Evolutionary conservation across 2,113 vertebrate genomes (phyloP).

Genomic region (Eidolon helvum): DNA sequence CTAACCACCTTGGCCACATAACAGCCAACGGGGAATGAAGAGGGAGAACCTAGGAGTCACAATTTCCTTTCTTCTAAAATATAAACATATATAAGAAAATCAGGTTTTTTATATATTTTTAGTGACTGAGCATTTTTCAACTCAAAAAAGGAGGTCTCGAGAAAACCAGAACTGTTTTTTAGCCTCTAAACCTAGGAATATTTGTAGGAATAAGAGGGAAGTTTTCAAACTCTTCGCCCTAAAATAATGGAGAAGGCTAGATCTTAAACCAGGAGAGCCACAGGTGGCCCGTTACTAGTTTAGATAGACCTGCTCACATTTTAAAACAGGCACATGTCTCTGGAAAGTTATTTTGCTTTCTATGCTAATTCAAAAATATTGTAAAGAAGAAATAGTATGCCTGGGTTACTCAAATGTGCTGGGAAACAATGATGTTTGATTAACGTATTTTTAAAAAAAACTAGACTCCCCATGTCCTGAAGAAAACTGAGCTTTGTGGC

Average conservation of each 20-base stretch:
- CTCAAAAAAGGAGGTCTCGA: not conserved
- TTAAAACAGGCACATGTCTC: not conserved
- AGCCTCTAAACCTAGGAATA: not conserved
- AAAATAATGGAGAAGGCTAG: not conserved
- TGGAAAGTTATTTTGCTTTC: not conserved
- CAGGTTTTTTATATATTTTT: too few species aligned
- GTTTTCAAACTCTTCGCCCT: not conserved
- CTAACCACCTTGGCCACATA: not conserved
- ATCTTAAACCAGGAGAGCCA: not conserved
- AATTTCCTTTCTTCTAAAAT: not conserved
- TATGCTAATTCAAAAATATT: not conserved
- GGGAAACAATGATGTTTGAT: not conserved
- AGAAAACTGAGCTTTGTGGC: not conserved
- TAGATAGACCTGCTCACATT: not conserved
- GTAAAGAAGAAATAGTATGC: not conserved
- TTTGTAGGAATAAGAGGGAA: not conserved
- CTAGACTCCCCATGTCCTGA: not conserved
- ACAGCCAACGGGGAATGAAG: not conserved
- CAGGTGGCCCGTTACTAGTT: not conserved
- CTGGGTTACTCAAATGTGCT: not conserved
- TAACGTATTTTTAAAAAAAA: not conserved
- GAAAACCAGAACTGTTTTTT: not conserved
- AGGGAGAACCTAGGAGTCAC: not conserved
- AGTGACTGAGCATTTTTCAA: not conserved
- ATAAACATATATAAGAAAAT: not conserved